These are phyloP conservation scores for Acanthosepion pharaonis DNA, from an alignment of 2,888 invertebrate genomes.

Conservation along the genomic window DNA sequence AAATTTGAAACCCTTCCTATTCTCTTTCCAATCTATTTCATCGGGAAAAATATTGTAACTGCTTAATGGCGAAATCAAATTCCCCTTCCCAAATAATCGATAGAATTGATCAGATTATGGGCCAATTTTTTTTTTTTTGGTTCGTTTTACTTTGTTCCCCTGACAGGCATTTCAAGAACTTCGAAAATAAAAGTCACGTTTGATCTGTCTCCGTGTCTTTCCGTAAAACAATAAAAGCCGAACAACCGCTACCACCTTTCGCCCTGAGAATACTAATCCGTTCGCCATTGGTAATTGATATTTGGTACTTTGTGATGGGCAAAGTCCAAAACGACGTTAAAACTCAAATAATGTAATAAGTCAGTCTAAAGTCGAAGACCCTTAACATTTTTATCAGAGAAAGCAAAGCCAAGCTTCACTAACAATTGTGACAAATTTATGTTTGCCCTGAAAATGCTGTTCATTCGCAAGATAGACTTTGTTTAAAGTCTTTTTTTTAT, in stretches of 20 bases:
- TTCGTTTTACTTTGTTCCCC: background rate
- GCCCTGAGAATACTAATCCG: background rate
- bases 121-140: background rate
- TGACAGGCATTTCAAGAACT: background rate
- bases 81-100: background rate
- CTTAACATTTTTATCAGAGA: background rate
- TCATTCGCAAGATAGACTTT: no score
- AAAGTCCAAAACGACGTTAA: background rate
- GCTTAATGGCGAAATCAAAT: background rate
- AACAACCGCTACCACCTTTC: background rate
- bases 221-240: background rate
- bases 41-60: background rate
- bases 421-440: no score
- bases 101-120: background rate
- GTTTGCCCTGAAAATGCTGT: no score
- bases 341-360: background rate
- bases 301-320: background rate
- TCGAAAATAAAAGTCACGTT: background rate
- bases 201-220: background rate
- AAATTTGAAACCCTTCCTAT: background rate
- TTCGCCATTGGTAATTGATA: background rate
- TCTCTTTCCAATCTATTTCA: background rate
- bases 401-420: background rate
- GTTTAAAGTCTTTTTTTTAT: no score
- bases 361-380: background rate